These are phyloP conservation scores for Acestrorhynchus altus DNA, from an alignment of 2,797 vertebrate genomes.

Conservation along the genomic window DNA sequence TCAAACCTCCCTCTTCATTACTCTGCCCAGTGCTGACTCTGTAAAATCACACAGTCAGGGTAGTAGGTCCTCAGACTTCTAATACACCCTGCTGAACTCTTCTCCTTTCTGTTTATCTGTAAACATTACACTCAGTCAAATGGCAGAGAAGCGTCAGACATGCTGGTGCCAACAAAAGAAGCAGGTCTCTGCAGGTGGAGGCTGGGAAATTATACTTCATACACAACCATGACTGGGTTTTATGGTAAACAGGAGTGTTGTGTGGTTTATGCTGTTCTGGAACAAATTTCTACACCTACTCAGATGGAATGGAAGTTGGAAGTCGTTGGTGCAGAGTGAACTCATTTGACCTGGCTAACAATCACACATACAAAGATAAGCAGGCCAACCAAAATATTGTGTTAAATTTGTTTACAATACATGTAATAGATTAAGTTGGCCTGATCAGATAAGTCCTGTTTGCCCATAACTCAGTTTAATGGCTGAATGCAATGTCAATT, in stretches of 20 bases:
- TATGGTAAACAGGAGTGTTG: constrained; percentile 2
- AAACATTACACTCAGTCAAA: constrained; percentile 38
- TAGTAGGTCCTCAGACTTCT: background rate
- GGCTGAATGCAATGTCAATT: too few relatives aligned
- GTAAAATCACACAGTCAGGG: background rate
- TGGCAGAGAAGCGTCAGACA: constrained; percentile 34
- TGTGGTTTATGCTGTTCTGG: background rate
- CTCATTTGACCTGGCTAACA: background rate
- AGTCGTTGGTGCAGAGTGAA: background rate
- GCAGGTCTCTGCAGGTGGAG: constrained; percentile 18
- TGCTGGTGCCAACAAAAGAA: constrained; percentile 52
- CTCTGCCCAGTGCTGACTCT: background rate
- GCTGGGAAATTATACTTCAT: constrained; percentile 30
- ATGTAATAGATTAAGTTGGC: too few relatives aligned
- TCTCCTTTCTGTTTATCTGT: constrained; percentile 40
- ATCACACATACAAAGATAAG: background rate
- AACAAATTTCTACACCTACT: constrained; percentile 18
- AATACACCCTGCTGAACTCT: constrained; percentile 23
- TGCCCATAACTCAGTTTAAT: too few relatives aligned
- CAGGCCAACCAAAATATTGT: too few relatives aligned
- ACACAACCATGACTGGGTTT: background rate
- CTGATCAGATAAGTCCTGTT: too few relatives aligned
- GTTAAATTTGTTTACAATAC: too few relatives aligned
- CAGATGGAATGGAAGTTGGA: background rate
- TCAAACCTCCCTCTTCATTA: background rate